Base-by-base conservation (phyloP, 2,113 vertebrate genomes). In the Gobius niger region DNA sequence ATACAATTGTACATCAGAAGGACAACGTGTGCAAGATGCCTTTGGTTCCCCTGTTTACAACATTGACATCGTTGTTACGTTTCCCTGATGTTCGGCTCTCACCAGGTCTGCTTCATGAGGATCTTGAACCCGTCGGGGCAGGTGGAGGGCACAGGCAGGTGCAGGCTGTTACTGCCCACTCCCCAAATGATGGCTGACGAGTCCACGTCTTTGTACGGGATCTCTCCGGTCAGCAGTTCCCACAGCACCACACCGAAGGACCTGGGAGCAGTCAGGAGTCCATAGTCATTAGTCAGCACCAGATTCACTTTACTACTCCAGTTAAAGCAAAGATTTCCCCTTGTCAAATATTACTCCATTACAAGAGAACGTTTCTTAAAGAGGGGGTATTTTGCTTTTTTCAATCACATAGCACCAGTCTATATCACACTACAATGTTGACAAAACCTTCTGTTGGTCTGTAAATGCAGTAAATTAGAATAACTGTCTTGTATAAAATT, bases 41-140 rank as follows among this genome's bases (percentile, higher is more conserved):
- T n/a, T 7, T 51, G 7, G 7, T 51, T 51, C 14, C 14, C 50
- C 49, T 16, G 50, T 2, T 51, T 51, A 3, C 24, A 34, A 34
- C 24, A 34, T 34, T 34, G 24, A 34, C 24, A 34, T 34, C 24
- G 5, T 34, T 34, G 24, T 34, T 4, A 34, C 24, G 24, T 34
- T 34, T 4, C 24, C 24, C 24, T 4, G 24, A 34, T 34, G 24
- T 34, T 52, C 13, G 44, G 44, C 34, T 46, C 92, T 94, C 92
- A 99, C 98, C 98, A 99, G 11, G 97, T 96, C 85, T 99, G 98
- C 82, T 97, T 99, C 98, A 99, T 99, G 76, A 99, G 96, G 89
- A 99, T 97, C 91, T 98, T 99, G 92, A 99, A 99, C 73, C 98
- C 98, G 46, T 99, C 97, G 0, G 98, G 98, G 82, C 96, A 98